These are phyloP conservation scores for Urocitellus parryii DNA, from an alignment of 2,113 vertebrate genomes.

Conservation along the genomic window DNA sequence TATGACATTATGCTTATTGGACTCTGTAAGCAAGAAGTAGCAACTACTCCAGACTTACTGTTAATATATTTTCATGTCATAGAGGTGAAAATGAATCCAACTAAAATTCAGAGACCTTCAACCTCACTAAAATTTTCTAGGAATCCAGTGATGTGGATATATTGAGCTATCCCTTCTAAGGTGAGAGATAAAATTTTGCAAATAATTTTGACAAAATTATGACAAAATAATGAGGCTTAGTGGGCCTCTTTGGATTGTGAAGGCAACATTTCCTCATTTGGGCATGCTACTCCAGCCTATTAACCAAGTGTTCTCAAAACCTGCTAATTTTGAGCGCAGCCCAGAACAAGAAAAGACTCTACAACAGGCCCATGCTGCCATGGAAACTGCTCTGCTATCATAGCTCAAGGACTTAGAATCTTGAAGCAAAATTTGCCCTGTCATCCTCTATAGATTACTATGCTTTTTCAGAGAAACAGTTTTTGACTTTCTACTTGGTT, in stretches of 20 bases:
- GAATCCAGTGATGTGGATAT: background rate
- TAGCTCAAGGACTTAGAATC: background rate
- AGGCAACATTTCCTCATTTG: background rate
- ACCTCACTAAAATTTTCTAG: background rate
- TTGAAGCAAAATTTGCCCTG: background rate
- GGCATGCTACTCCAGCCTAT: background rate
- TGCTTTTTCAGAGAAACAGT: too few species aligned
- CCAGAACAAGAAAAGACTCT: background rate
- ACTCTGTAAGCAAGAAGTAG: background rate
- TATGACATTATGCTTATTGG: background rate
- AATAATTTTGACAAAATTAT: too few species aligned
- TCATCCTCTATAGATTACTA: background rate
- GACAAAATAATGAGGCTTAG: background rate
- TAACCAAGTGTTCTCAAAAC: background rate
- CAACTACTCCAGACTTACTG: background rate
- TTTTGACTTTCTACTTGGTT: background rate
- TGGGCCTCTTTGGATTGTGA: background rate
- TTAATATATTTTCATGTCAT: background rate
- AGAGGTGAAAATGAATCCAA: background rate
- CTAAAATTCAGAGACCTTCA: background rate
- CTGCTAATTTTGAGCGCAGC: background rate
- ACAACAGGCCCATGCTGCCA: background rate
- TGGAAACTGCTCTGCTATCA: background rate
- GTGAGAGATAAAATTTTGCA: background rate
- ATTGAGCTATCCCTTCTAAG: background rate